Evolutionary conservation across 2,888 invertebrate genomes (phyloP), one percentile per base, ranked within the genome.

Genomic region (Diarsia dahlii): DNA sequence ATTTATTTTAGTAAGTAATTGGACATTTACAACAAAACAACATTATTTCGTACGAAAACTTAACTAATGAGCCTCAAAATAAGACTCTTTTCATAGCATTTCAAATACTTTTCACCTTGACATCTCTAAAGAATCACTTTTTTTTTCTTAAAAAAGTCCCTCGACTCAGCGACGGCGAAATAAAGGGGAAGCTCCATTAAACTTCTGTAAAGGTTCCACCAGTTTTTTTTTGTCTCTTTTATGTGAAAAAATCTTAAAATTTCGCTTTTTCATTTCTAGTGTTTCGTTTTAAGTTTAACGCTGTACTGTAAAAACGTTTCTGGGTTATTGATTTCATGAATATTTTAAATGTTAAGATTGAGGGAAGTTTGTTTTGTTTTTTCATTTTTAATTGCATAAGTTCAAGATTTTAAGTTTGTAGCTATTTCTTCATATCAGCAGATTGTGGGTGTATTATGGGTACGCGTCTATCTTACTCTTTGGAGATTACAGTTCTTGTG

Each of bases 121-220:
- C 77, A 71, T 69, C 50, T 80, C 67, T 46, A 54, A 82, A 77
- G 81, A 80, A 54, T 65, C 2, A 23, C 34, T 46, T 71, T 58
- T 76, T 64, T 50, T 78, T 66, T 4, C 8, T 18, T 3, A 56
- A 34, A 23, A 46, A 71, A 68, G 15, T 9, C n/a, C 56, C 48
- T 0, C 60, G 45, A 50, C 52, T 58, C 64, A 23, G 60, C 56
- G 72, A 62, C 66, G 34, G 20, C 39, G 60, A 65, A 80, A 81
- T 84, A 84, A 84, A 80, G 56, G 48, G 62, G 71, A 73, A 69
- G 81, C 80, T 69, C 77, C 77, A 84, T 84, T 82, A 82, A 84
- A 84, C 67, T 80, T 80, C 52, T 65, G 10, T 68, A 74, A 80
- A 80, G 82, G 81, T 73, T 67, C 34, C 66, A 63, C 76, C 76